Conservation (phyloP, 2,888 invertebrate genomes). For the Parnassius glacialis region DNA sequence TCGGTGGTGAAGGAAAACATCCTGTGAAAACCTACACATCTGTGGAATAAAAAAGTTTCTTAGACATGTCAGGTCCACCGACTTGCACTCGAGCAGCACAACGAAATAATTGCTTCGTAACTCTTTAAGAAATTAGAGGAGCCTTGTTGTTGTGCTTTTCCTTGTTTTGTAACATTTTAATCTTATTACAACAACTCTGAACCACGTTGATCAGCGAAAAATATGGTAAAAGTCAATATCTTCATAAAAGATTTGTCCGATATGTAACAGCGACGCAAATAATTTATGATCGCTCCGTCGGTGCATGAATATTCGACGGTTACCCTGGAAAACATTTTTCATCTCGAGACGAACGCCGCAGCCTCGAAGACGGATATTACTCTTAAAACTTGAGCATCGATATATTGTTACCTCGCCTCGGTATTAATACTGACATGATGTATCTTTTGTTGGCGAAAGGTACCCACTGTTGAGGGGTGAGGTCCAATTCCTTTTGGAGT, state of each 20-base stretch:
- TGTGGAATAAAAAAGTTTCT: no score
- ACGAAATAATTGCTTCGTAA: no score
- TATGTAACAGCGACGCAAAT: conserved; percentile 54
- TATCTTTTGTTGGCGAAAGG: conserved; percentile 59
- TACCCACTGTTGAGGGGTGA: conserved; percentile 24
- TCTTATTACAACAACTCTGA: neutral
- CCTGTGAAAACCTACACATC: no score
- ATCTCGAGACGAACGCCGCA: conserved; percentile 52
- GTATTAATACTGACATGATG: conserved; percentile 60
- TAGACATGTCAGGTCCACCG: no score
- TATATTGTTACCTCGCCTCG: conserved; percentile 64
- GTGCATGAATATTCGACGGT: conserved; percentile 61
- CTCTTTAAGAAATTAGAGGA: no score
- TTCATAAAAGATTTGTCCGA: conserved; percentile 44
- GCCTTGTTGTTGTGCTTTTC: no score
- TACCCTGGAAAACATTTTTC: conserved; percentile 60
- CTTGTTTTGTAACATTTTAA: no score
- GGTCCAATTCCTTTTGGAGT: conserved; percentile 46
- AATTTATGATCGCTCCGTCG: conserved; percentile 57
- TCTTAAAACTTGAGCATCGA: conserved; percentile 61
- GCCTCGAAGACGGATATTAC: conserved; percentile 58
- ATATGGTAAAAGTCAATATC: conserved; percentile 40
- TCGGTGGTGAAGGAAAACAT: no score
- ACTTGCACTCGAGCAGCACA: no score
- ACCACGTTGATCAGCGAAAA: conserved; percentile 14